A percentile compares a stretch with the other conserved stretches of the same genome.
Conservation (phyloP, 2,888 invertebrate genomes). For the Lycia hirtaria region DNA sequence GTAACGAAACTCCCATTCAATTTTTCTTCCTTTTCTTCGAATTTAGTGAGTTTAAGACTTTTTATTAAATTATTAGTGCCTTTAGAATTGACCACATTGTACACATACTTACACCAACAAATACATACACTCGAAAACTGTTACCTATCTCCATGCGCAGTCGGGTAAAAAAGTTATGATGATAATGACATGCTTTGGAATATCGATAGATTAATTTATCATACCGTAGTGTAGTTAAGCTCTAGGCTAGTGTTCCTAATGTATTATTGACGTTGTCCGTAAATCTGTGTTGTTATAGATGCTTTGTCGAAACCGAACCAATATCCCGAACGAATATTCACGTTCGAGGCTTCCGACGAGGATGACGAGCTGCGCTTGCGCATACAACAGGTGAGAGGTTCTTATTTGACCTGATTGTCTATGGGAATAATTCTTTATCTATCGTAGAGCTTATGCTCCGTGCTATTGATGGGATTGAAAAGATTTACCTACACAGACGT, state of each 20-base stretch:
- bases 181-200: constrained; percentile 5
- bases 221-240: constrained; percentile 21
- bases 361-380: constrained; percentile 82
- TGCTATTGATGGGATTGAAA: too few species aligned
- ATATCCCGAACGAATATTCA: constrained; percentile 82
- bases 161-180: not conserved
- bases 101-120: too few species aligned
- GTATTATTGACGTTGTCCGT: constrained; percentile 73
- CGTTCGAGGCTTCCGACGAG: constrained; percentile 80
- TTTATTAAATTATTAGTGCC: too few species aligned
- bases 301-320: constrained; percentile 84
- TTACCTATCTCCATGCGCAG: not conserved
- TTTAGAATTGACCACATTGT: too few species aligned
- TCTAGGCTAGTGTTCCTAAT: constrained; percentile 44
- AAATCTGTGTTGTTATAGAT: constrained; percentile 85
- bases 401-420: constrained; percentile 14
- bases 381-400: constrained; percentile 79
- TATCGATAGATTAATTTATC: not conserved
- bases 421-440: too few species aligned
- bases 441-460: too few species aligned
- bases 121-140: not conserved
- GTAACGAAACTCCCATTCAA: too few species aligned
- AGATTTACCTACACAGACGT: too few species aligned
- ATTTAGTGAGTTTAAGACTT: too few species aligned
- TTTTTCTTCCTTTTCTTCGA: too few species aligned